Base-by-base conservation (phyloP, 2,888 invertebrate species). In the Leptopilina myrica region DNA sequence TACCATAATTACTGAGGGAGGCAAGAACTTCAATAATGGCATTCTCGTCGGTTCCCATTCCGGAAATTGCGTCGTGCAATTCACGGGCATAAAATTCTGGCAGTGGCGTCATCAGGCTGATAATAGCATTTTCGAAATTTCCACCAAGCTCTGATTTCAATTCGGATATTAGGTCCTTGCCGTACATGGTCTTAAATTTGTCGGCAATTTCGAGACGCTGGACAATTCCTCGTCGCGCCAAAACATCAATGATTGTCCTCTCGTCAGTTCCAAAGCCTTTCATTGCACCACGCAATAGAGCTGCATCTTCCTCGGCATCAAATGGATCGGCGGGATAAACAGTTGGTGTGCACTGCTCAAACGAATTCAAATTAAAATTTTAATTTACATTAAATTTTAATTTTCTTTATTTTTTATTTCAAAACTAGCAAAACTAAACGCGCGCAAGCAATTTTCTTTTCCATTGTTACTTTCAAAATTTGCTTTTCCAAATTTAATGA, bases 181-280 rank as follows among this genome's bases (percentile, higher is more conserved):
- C 98, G 92, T 96, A 98, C 88, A 96, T 92, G 3, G 96, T 95
- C 92, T 98, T 98, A 90, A 96, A 98, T 88, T 95, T 95, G 43
- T 94, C 93, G 33, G 95, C 94, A 86, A 98, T 96, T 88, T 97
- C 95, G 85, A 97, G 94, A 79, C 99, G 94, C 92, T 99, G 98
- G 49, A 94, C 94, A 89, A 98, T 98, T 84, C 95, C 95, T 76
- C 98, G 95, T 84, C 95, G 94, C 9, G 96, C 95, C 69, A 99
- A 93, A 12, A 98, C 95, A 86, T 96, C 95, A 80, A 98, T 97
- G 86, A 98, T 96, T 0, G 96, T 94, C 88, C 96, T 96, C 91
- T 98, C 98, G 90, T 98, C 97, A 0, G 98, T 98, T 53, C 98
- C 97, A 86, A 96, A 95, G 76, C 97, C 98, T 92, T 97, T 97